phyloP scores from a whole-genome alignment of 2,113 vertebrate genomes.

The Megaceryle maxima region DNA sequence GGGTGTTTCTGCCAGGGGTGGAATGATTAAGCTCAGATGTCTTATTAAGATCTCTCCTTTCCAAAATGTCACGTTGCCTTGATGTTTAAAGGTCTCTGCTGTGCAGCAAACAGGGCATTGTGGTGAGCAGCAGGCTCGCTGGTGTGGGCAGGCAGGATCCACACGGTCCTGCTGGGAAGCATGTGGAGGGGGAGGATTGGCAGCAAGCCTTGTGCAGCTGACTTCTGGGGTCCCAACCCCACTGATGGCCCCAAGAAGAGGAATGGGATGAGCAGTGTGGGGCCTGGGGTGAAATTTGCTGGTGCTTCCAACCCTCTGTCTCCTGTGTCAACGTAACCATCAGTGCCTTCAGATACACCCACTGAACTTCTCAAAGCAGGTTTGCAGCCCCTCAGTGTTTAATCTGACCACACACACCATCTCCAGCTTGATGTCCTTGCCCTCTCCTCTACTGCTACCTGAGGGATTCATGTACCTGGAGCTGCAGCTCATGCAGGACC shows the following conservation, averaged over 20 bases:
- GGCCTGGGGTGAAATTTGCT: background rate
- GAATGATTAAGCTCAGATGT: background rate
- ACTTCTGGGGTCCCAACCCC: background rate
- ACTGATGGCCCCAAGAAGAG: rapidly evolving
- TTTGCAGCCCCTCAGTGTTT: background rate
- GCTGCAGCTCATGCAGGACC: background rate
- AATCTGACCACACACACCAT: rapidly evolving
- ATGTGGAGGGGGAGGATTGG: background rate
- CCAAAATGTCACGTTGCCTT: background rate
- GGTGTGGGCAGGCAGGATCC: background rate
- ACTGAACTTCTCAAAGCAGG: background rate
- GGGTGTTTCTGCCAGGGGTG: background rate
- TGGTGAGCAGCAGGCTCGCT: background rate
- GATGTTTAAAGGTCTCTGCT: slow-evolving; percentile 20
- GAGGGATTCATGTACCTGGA: background rate
- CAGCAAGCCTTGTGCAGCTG: background rate
- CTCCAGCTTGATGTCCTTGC: background rate
- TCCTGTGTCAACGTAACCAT: too few species aligned
- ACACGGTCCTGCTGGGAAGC: background rate
- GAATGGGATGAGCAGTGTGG: background rate
- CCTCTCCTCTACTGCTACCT: rapidly evolving
- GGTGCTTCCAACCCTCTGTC: background rate
- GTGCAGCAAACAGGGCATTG: background rate
- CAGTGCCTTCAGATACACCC: rapidly evolving
- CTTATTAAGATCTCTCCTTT: background rate